phyloP scores from a whole-genome alignment of 2,888 invertebrate genomes.

The Drosophila putrida region DNA sequence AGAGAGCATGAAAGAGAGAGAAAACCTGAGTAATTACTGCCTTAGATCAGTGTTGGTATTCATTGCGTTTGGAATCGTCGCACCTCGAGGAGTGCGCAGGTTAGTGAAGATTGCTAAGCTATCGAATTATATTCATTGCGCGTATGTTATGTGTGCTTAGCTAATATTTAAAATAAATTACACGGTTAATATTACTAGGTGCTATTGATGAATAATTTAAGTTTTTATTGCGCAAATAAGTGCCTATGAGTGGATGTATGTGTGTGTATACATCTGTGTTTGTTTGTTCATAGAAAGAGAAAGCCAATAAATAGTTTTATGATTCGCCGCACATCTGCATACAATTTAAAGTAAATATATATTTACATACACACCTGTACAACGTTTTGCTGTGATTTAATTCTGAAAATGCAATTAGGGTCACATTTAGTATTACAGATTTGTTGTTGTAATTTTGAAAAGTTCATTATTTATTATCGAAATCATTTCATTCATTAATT shows the following conservation, averaged over 20 bases:
- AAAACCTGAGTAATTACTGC: constrained; percentile 28
- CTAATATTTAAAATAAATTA: constrained; percentile 45
- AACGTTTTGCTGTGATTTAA: constrained; percentile 37
- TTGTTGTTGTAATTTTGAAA: neutral
- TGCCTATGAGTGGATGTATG: neutral
- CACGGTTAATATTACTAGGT: constrained; percentile 25
- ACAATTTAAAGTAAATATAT: constrained; percentile 11
- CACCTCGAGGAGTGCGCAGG: constrained; percentile 36
- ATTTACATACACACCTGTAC: neutral
- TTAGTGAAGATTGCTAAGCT: constrained; percentile 36
- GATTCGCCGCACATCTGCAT: constrained; percentile 32
- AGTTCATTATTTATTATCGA: constrained; percentile 15
- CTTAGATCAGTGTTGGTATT: constrained; percentile 61
- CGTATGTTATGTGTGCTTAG: constrained; percentile 31
- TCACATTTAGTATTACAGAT: constrained; percentile 23
- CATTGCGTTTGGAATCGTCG: constrained; percentile 46
- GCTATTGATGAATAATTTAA: constrained; percentile 28
- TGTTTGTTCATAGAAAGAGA: constrained; percentile 37
- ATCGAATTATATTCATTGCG: constrained; percentile 26
- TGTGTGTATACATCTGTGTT: neutral
- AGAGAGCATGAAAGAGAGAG: constrained; percentile 3
- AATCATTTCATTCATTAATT: constrained; percentile 47
- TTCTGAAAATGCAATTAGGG: constrained; percentile 46
- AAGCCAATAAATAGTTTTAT: constrained; percentile 49
- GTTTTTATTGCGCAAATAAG: constrained; percentile 6